Conservation (phyloP, 2,888 invertebrate genomes). For the Epinotia bilunana region DNA sequence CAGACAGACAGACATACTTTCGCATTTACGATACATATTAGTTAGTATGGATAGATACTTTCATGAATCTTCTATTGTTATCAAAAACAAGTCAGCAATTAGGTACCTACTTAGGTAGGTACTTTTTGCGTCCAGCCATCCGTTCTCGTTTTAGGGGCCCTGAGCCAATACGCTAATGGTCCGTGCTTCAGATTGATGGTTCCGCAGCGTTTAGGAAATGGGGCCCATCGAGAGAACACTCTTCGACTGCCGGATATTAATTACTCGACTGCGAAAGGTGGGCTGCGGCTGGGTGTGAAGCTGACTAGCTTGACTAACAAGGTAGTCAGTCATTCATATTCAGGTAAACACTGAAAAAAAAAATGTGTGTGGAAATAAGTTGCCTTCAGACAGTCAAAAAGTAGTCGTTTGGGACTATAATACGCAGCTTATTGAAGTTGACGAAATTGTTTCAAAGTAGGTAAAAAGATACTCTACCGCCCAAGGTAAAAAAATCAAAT, state of each 20-base stretch:
- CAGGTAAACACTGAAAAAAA: neutral
- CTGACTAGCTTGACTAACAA: neutral
- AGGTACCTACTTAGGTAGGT: neutral
- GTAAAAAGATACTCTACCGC: too few relatives aligned
- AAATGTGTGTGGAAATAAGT: neutral
- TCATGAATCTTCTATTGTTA: neutral
- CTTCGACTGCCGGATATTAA: conserved; percentile 30
- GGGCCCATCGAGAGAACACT: conserved; percentile 20
- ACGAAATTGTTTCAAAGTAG: too few relatives aligned
- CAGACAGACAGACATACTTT: too few relatives aligned
- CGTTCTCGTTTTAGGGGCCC: conserved; percentile 4
- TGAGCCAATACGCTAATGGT: conserved; percentile 31
- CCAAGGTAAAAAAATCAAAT: too few relatives aligned
- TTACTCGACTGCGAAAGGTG: conserved; percentile 29
- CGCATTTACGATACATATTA: too few relatives aligned
- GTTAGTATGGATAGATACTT: too few relatives aligned
- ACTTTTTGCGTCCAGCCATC: neutral
- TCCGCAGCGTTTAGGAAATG: conserved; percentile 15
- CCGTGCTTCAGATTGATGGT: conserved; percentile 23
- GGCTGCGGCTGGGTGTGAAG: conserved; percentile 19
- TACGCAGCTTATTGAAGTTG: too few relatives aligned
- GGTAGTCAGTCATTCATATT: too few relatives aligned
- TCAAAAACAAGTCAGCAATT: neutral
- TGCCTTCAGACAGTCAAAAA: too few relatives aligned
- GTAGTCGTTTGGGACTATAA: too few relatives aligned